Conservation (phyloP, 2,113 vertebrate genomes). For the Plecturocebus donacophilus region DNA sequence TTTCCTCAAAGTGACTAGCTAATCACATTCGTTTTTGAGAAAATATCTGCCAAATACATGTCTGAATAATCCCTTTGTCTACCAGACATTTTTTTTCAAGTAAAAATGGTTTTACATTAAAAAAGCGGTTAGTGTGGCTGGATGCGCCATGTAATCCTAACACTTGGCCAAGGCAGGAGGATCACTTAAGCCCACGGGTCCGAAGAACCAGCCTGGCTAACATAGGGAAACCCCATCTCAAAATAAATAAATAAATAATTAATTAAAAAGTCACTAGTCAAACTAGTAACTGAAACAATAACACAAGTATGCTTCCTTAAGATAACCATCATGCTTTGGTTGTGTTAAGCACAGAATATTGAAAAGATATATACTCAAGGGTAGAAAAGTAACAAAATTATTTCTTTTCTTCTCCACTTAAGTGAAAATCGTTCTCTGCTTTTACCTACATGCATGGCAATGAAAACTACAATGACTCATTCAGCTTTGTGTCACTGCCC, state of each 20-base stretch:
- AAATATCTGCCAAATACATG: neutral
- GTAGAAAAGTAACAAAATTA: neutral
- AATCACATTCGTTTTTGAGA: neutral
- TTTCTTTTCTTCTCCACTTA: neutral
- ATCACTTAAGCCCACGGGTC: neutral
- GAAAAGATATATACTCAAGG: neutral
- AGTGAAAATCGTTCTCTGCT: neutral
- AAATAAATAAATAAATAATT: too few species aligned
- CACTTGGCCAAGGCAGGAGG: neutral
- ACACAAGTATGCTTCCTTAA: neutral
- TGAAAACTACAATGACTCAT: neutral
- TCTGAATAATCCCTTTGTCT: neutral
- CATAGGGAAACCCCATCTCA: too few species aligned
- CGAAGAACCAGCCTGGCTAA: too few species aligned
- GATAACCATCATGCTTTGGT: neutral
- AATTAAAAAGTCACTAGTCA: neutral
- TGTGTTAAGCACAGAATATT: neutral
- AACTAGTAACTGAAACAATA: neutral
- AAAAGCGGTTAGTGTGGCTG: neutral
- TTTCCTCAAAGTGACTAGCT: neutral
- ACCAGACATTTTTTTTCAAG: neutral
- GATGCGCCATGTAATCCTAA: too few species aligned
- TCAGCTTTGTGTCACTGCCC: neutral
- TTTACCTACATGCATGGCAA: neutral
- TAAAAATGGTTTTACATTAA: neutral